Evolutionary conservation across 2,888 invertebrate genomes (phyloP), one percentile per base, ranked within the genome.

Genomic region (Ditula angustiorana): DNA sequence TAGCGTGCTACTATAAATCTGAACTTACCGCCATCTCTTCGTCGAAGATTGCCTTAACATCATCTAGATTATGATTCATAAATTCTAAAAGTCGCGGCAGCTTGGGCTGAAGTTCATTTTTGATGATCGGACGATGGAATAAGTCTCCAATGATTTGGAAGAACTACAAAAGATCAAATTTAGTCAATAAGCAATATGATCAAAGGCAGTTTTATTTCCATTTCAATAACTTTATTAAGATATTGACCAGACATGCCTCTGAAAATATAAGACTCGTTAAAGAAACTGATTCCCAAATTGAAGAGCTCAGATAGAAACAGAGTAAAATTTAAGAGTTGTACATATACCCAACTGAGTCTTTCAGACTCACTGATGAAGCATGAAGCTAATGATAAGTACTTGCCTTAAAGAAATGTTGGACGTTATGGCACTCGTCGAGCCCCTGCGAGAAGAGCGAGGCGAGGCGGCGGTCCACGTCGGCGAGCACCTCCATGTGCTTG

Each of bases 401-500:
- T 71, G 89, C 93, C 83, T 93, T 93, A 63, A 80, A 93, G 71
- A 92, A 88, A 71, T 90, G 89, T 62, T 88, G 84, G 64, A 91
- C 73, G 64, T 88, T 90, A 37, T 88, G 82, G 71, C 97, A 97
- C 76, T 98, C 98, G 63, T 96, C 96, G 72, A 97, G 96, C 0
- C 96, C 97, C 77, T 96, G 95, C 10, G 95, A 94, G 76, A 98
- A 96, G 68, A 98, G 94, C 16, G 96, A 95, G 0, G 96, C 97
- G 35, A 98, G 90, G 67, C 96, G 93, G 66, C 96, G 93, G 79
- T 98, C 98, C 57, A 96, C 94, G 75, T 96, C 96, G 26, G 94
- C 93, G 0, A 95, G 87, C 66, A 94, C 94, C 0, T 82, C 85
- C 76, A 94, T 89, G 80, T 97, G 97, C 0, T 85, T 81, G 0